Conservation (phyloP, 2,113 vertebrate genomes). For the Rhabdomys dilectus region DNA sequence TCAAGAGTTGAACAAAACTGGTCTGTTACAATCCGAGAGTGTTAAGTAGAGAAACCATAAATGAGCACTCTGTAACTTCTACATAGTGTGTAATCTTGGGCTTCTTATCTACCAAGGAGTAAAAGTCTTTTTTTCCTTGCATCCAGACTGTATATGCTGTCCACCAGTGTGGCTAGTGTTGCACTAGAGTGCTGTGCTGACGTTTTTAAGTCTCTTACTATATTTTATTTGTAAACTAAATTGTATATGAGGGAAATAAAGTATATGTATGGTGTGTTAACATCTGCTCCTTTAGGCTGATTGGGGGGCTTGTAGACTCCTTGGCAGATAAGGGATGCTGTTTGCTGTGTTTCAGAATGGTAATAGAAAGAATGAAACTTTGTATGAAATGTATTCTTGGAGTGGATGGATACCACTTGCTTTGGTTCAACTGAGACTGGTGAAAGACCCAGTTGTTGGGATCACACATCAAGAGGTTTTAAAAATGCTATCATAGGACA, state of each 20-base stretch:
- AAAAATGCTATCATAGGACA: conserved; percentile 38
- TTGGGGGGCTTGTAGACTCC: not conserved
- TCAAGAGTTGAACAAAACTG: not conserved
- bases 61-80: not conserved
- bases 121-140: not conserved
- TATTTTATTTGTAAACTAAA: not conserved
- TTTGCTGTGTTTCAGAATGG: not conserved
- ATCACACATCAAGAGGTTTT: conserved; percentile 27
- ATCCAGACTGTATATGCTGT: not conserved
- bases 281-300: not conserved
- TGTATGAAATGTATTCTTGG: not conserved
- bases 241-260: not conserved
- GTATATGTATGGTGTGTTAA: not conserved
- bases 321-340: not conserved
- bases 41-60: not conserved
- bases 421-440: conserved; percentile 1
- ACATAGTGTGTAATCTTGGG: not conserved
- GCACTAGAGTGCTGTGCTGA: not conserved
- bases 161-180: not conserved
- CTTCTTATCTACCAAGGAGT: not conserved
- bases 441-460: not conserved
- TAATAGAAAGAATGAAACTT: not conserved
- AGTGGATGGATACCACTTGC: not conserved
- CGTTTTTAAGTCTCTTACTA: not conserved
- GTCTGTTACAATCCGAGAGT: not conserved